These are phyloP conservation scores for Drymonia ruficornis DNA, from an alignment of 2,888 invertebrate species.

Conservation along the genomic window DNA sequence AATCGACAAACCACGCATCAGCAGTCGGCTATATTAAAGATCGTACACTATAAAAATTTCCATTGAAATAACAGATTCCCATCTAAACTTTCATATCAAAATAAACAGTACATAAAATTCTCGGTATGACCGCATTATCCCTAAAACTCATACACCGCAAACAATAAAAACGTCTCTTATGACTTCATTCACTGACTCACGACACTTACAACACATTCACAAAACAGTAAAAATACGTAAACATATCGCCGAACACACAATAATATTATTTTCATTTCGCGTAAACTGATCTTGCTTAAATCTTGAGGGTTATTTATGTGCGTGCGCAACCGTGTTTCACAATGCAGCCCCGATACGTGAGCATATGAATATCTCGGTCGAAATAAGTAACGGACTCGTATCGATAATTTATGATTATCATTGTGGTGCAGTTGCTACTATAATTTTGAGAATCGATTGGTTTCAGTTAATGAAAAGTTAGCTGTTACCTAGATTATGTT, in stretches of 20 bases:
- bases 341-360: constrained; percentile 56
- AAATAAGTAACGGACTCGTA: constrained; percentile 62
- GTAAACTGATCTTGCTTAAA: constrained; percentile 56
- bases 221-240: constrained; percentile 6
- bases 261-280: constrained; percentile 37
- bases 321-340: constrained; percentile 55
- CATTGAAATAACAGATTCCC: background rate
- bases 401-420: constrained; percentile 57
- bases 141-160: constrained; percentile 2
- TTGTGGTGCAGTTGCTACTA: constrained; percentile 34
- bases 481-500: background rate
- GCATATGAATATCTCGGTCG: constrained; percentile 28
- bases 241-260: constrained; percentile 6
- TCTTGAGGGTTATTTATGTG: constrained; percentile 56
- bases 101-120: constrained; percentile 2
- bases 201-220: constrained; percentile 7
- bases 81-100: background rate
- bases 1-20: no score
- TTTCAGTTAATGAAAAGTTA: constrained; percentile 5
- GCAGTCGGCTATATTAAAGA: no score
- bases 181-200: constrained; percentile 9
- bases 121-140: constrained; percentile 3
- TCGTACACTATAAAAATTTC: no score
- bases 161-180: constrained; percentile 7
- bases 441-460: constrained; percentile 19